Evolutionary conservation across 2,797 vertebrate species (phyloP).

Genomic region (Naso thynnoides): DNA sequence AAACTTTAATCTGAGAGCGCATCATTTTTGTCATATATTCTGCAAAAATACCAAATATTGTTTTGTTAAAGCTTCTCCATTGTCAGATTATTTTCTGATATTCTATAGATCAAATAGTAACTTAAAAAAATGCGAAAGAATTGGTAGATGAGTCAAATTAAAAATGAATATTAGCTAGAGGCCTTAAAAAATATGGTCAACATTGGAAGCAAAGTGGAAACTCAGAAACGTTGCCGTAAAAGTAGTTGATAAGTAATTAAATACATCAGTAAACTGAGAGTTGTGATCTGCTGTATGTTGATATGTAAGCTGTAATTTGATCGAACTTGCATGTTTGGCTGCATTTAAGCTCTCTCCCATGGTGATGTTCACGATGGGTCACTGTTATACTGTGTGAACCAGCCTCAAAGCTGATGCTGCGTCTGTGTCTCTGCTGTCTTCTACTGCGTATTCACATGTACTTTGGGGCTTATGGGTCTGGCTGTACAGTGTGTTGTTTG

Average conservation of each 20-base stretch:
- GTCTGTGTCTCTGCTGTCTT: conserved; percentile 27
- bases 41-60: not conserved
- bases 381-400: conserved; percentile 17
- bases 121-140: not conserved
- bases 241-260: not conserved
- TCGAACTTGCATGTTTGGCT: not conserved
- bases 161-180: no score
- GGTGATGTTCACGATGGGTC: conserved; percentile 17
- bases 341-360: conserved; percentile 21
- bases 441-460: conserved; percentile 46
- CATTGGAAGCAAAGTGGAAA: not conserved
- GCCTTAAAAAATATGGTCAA: not conserved
- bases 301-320: not conserved
- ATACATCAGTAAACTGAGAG: conserved; percentile 1
- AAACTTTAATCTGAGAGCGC: not conserved
- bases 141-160: not conserved
- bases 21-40: not conserved
- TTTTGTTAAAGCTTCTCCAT: not conserved
- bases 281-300: not conserved
- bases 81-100: not conserved
- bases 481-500: conserved; percentile 73
- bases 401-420: not conserved
- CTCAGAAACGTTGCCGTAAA: not conserved
- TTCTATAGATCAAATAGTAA: not conserved
- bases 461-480: conserved; percentile 41